These are phyloP conservation scores for Morpho helenor DNA, from an alignment of 2,888 invertebrate species.

Conservation along the genomic window DNA sequence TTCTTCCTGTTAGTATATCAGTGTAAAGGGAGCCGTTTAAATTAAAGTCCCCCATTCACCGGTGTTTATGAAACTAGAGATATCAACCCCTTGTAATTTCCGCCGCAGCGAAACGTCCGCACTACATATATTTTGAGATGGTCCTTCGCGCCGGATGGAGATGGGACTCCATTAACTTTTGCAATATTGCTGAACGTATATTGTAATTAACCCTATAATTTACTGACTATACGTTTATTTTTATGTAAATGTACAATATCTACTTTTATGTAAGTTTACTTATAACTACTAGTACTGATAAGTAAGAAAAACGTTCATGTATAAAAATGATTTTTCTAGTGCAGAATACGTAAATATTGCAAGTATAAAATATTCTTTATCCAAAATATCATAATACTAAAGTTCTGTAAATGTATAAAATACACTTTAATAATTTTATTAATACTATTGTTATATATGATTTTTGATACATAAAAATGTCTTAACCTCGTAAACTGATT, in stretches of 20 bases:
- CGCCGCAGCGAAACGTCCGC: conserved; percentile 13
- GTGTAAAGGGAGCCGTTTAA: background rate
- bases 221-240: background rate
- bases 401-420: too few relatives aligned
- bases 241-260: background rate
- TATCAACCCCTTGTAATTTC: conserved; percentile 22
- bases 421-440: too few relatives aligned
- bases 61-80: conserved; percentile 14
- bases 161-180: background rate
- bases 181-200: background rate
- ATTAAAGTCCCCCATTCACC: conserved; percentile 1
- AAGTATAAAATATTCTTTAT: too few relatives aligned
- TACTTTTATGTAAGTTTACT: background rate
- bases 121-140: background rate
- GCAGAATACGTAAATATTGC: too few relatives aligned
- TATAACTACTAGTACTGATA: background rate
- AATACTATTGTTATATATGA: too few relatives aligned
- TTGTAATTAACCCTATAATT: background rate
- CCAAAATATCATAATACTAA: too few relatives aligned
- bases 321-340: too few relatives aligned
- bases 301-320: too few relatives aligned
- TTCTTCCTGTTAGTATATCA: too few relatives aligned
- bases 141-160: background rate
- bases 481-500: too few relatives aligned
- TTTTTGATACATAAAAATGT: too few relatives aligned